Base-by-base conservation (phyloP, 2,113 vertebrate species). In the Melanerpes aurifrons region DNA sequence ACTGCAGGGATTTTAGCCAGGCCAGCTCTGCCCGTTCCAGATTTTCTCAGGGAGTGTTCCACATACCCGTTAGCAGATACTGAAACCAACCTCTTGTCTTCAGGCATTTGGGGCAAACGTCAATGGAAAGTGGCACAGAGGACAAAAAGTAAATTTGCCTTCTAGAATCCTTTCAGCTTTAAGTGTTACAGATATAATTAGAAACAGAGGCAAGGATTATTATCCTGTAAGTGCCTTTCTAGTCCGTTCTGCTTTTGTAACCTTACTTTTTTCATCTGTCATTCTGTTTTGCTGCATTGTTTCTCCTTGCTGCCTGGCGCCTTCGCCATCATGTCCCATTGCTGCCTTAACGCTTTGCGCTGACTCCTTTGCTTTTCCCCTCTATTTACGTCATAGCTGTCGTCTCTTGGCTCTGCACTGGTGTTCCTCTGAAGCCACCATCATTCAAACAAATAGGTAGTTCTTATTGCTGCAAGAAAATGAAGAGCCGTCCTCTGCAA, bases 151-250 rank as follows among this genome's bases (percentile, higher is more conserved):
- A 83, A 94, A 87, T 83, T 89, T 66, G 62, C 85, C 66, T 91
- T 78, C 89, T 91, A 78, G 91, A 93, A 94, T 92, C 82, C 76
- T 66, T 87, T 35, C 79, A 86, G 89, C 85, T 91, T 89, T 78
- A 95, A 96, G 70, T 90, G 83, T 95, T 91, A 86, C 82, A 86
- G 91, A 56, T 95, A 95, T 91, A 94, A 95, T 93, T 96, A 94
- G 94, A 94, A 94, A 43, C 85, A 26, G 37, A 78, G 82, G 79
- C 82, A 78, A 86, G 62, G 87, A 86, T 93, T 96, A 92, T 94
- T 96, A 94, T 94, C 85, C 87, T 83, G 3, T 58, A 87, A 94
- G 87, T 94, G 93, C 82, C 35, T 87, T 95, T 94, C 90, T 86
- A 81, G 90, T 58, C 70, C 66, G 79, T 91, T 94, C 94, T 96